Percentiles rank a stretch among this genome's conserved stretches.
These are phyloP conservation scores for Drosophila ohnishii DNA, from an alignment of 1,140 invertebrate species.

Conservation along the genomic window DNA sequence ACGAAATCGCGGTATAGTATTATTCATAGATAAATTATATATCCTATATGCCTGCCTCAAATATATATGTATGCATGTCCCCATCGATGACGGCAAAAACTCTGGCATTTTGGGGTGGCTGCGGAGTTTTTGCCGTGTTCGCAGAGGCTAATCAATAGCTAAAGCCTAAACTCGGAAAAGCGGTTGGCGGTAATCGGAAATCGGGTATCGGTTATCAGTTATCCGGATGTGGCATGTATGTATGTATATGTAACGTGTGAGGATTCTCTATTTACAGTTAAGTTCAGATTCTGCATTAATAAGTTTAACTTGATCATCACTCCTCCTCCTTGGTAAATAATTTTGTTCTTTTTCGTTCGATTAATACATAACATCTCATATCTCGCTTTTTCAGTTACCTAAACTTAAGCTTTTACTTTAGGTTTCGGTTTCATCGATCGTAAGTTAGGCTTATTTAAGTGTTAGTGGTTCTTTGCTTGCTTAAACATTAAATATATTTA, in stretches of 20 bases:
- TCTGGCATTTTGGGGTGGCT: conserved; percentile 60
- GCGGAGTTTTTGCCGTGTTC: conserved; percentile 45
- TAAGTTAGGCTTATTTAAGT: conserved; percentile 79
- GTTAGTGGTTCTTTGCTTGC: conserved; percentile 80
- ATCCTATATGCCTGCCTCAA: conserved; percentile 20
- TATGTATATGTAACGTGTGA: conserved; percentile 30
- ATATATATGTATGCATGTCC: conserved; percentile 4
- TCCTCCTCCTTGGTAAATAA: conserved; percentile 57
- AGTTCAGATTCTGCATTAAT: conserved; percentile 45
- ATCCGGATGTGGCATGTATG: conserved; percentile 28
- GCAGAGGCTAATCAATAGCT: conserved; percentile 26
- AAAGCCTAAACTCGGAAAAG: conserved; percentile 28
- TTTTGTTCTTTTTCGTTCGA: conserved; percentile 57
- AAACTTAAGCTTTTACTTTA: conserved; percentile 68
- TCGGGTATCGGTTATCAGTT: neutral
- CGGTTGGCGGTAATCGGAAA: conserved; percentile 17
- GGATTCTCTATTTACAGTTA: conserved; percentile 59
- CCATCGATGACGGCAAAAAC: conserved; percentile 48
- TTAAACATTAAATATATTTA: conserved; percentile 68
- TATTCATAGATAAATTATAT: conserved; percentile 33
- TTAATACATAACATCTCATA: conserved; percentile 69
- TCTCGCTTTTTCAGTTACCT: conserved; percentile 47
- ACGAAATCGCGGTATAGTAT: conserved; percentile 22
- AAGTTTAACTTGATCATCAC: conserved; percentile 64
- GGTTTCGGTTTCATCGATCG: conserved; percentile 53